Percentiles rank a stretch among this genome's conserved stretches.
These are phyloP conservation scores for Diprion similis DNA, from an alignment of 1,140 invertebrate species.

Conservation along the genomic window DNA sequence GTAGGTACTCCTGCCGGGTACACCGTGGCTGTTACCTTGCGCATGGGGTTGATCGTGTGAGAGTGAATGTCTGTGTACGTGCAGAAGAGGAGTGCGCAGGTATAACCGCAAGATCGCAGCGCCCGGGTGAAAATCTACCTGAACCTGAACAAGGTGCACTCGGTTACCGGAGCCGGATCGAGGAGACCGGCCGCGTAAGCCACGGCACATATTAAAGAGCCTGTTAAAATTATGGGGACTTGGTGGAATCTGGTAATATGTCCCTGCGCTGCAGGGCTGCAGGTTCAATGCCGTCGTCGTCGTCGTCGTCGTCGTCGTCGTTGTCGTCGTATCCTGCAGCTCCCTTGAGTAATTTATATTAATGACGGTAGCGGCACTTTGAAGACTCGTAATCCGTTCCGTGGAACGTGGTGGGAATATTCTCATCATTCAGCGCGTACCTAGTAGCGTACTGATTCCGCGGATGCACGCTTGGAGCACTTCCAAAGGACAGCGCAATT, in stretches of 20 bases:
- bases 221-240: conserved; percentile 58
- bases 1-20: background rate
- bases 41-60: background rate
- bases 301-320: conserved; percentile 17
- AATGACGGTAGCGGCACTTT: conserved; percentile 44
- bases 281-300: conserved; percentile 23
- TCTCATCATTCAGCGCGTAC: conserved; percentile 50
- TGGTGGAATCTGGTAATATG: conserved; percentile 52
- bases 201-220: conserved; percentile 55
- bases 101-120: too few species aligned
- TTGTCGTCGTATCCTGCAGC: background rate
- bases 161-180: background rate
- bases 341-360: conserved; percentile 45
- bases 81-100: background rate
- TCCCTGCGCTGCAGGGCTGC: conserved; percentile 12
- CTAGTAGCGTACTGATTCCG: background rate
- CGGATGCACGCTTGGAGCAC: background rate
- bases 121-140: background rate
- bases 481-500: background rate
- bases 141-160: background rate
- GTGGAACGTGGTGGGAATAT: conserved; percentile 52
- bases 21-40: too few species aligned
- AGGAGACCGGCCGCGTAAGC: conserved; percentile 45
- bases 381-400: conserved; percentile 39
- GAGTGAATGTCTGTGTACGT: background rate